Evolutionary conservation across 2,797 vertebrate species (phyloP), one percentile per base, ranked within the genome.

Genomic region (Xiphophorus birchmanni): DNA sequence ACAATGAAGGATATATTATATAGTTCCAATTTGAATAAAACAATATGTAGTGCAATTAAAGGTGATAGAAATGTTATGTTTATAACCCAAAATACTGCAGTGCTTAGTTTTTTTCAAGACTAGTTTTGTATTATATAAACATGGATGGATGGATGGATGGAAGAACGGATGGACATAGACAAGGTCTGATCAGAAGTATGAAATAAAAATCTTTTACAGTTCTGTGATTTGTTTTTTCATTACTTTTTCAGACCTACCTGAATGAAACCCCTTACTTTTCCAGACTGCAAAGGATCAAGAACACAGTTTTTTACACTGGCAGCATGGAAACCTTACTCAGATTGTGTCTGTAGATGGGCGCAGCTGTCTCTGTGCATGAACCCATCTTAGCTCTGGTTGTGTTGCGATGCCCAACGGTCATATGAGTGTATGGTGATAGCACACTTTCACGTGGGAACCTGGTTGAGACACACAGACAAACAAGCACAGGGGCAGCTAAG

Each of bases 391-490:
- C 85, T 76, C 86, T 48, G 88, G 90, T 93, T 90, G 90, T 86
- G 80, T 89, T 87, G 85, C 48, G 71, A 81, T 80, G 84, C 82
- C 83, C 90, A 96, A 95, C 92, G 94, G 94, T 94, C 94, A 88
- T 87, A 86, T 32, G 84, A 83, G 78, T 10, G 87, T 81, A 13
- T 63, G 83, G 73, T 81, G 88, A 92, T 88, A 86, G 88, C 82
- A 85, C 93, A 93, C 92, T 95, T 96, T 96, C 95, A 95, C 95
- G 90, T 96, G 95, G 95, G 96, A 96, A 96, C 92, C 88, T 87
- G 87, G 85, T 76, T 82, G 86, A 89, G 87, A 88, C 80, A 58
- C 29, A 67, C 92, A 94, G 93, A 94, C 94, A 95, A 93, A 94
- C 94, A 92, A 94, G 84, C 78, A 86, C 92, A 86, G 89, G 89